Evolutionary conservation across 1,140 invertebrate species (phyloP).

Genomic region (Diorhabda elongata): DNA sequence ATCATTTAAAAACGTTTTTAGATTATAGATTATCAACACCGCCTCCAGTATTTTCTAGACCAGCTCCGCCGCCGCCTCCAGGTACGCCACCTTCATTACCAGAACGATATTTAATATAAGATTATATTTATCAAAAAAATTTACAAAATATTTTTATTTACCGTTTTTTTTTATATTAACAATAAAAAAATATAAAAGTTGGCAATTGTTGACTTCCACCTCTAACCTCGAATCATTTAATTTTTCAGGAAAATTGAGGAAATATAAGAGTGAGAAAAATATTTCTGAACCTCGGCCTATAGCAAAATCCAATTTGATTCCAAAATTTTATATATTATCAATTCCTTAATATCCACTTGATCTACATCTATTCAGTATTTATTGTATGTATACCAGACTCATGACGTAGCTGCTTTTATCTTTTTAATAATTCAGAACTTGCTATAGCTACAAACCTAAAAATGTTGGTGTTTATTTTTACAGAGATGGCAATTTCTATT

Average conservation of each 20-base stretch:
- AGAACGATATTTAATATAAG: slow-evolving; percentile 1
- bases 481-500: too few relatives aligned
- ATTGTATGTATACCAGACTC: too few relatives aligned
- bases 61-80: slow-evolving; percentile 31
- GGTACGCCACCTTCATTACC: slow-evolving; percentile 23
- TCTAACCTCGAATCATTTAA: background rate
- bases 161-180: slow-evolving; percentile 6
- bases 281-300: slow-evolving; percentile 11
- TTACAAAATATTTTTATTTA: slow-evolving; percentile 1
- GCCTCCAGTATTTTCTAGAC: slow-evolving; percentile 21
- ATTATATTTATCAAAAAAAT: slow-evolving; percentile 13
- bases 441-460: too few relatives aligned
- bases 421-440: too few relatives aligned
- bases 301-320: slow-evolving; percentile 18
- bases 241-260: slow-evolving; percentile 14
- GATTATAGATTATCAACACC: slow-evolving; percentile 28
- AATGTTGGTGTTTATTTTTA: too few relatives aligned
- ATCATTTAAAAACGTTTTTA: background rate
- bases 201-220: too few relatives aligned
- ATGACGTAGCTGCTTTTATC: too few relatives aligned
- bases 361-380: background rate
- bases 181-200: background rate
- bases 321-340: slow-evolving; percentile 26
- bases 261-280: slow-evolving; percentile 21
- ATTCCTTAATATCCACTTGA: slow-evolving; percentile 17